phyloP scores from a whole-genome alignment of 23 tunicate species.

The Styela clava region DNA sequence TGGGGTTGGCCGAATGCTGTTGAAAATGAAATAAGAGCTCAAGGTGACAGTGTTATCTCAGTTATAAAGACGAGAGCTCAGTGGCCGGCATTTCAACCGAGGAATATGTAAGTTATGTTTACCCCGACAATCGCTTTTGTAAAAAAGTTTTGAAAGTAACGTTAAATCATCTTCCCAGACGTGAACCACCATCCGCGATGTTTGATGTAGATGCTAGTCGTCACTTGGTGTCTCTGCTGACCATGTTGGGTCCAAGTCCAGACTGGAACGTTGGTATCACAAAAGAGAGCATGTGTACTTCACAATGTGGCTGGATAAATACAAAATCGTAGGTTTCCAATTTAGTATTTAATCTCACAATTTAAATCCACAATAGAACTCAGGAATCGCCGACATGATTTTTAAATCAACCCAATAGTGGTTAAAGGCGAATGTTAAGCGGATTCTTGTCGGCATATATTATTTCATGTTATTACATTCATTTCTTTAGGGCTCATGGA shows the following conservation, averaged over 20 bases:
- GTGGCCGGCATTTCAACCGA: conserved; percentile 92
- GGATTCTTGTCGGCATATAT: too few species aligned
- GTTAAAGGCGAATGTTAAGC: too few species aligned
- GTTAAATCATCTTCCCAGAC: conserved; percentile 20
- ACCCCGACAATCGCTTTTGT: neutral
- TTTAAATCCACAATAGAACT: neutral
- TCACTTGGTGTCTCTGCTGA: conserved; percentile 73
- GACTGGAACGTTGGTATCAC: conserved; percentile 94
- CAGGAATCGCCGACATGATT: too few species aligned
- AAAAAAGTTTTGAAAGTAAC: neutral
- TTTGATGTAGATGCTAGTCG: conserved; percentile 47
- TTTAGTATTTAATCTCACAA: neutral
- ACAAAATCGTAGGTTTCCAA: conserved; percentile 39
- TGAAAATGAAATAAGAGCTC: conserved; percentile 57
- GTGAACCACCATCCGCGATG: conserved; percentile 55
- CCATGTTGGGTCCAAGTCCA: conserved; percentile 98
- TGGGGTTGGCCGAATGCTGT: conserved; percentile 86
- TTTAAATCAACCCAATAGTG: too few species aligned
- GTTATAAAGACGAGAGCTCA: conserved; percentile 92
- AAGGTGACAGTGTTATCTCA: conserved; percentile 59
- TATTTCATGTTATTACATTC: too few species aligned
- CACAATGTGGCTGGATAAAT: conserved; percentile 78
- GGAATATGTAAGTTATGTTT: conserved; percentile 60
- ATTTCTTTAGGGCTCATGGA: too few species aligned
- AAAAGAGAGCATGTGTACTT: conserved; percentile 75